These are phyloP conservation scores for Prostheceraeus crozeri DNA, from an alignment of 2,888 invertebrate genomes.

Conservation along the genomic window DNA sequence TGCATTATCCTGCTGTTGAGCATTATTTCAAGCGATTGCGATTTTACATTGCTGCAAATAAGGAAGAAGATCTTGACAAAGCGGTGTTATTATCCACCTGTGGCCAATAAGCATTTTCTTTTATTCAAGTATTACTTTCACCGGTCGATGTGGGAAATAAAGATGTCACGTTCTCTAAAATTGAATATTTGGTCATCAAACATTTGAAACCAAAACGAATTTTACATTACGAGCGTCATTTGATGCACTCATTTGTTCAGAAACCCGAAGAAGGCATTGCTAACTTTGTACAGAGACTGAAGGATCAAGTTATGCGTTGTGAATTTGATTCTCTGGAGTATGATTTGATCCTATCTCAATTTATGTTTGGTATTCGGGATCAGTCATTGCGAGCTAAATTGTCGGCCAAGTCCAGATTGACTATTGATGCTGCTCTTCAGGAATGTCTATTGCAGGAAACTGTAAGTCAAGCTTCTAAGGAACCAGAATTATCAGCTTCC, in stretches of 20 bases:
- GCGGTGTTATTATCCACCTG: conserved; percentile 12
- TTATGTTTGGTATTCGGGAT: not conserved
- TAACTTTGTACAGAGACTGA: not conserved
- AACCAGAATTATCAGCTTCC: no score
- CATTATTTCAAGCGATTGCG: no score
- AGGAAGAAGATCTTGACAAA: conserved; percentile 1
- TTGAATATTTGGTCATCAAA: not conserved
- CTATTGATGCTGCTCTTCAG: conserved; percentile 6
- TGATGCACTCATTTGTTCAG: conserved; percentile 6
- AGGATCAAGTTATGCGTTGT: conserved; percentile 1
- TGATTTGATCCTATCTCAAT: not conserved
- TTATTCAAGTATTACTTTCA: no score
- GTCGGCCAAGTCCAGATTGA: not conserved
- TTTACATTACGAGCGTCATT: conserved; percentile 5
- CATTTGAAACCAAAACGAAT: conserved; percentile 17
- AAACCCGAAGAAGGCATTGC: not conserved
- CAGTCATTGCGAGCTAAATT: conserved; percentile 9
- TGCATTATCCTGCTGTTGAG: no score
- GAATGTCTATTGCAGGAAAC: conserved; percentile 2
- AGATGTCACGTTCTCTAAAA: not conserved
- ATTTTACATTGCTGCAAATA: no score
- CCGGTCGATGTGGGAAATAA: not conserved
- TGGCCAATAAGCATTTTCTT: conserved; percentile 2
- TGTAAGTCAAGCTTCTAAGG: no score
- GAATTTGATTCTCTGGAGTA: not conserved